phyloP scores from a whole-genome alignment of 2,888 invertebrate species.

The Tupiocoris notatus region DNA sequence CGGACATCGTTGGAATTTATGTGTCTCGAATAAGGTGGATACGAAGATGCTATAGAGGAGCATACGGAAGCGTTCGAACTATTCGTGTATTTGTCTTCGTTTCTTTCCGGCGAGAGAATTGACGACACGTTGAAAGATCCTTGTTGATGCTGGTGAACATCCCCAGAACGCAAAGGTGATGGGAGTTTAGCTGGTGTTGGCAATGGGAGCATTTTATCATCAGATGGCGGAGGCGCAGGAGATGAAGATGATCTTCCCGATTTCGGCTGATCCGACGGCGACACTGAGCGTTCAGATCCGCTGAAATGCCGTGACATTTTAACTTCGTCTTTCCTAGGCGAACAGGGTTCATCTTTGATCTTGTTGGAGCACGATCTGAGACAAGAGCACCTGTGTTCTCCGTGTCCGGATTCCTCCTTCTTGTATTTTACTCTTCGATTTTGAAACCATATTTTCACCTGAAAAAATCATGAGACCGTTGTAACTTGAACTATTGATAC shows the following conservation, averaged over 20 bases:
- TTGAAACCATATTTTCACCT: conserved; percentile 91
- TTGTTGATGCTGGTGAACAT: not conserved
- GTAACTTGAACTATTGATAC: too few relatives aligned
- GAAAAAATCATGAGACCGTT: not conserved
- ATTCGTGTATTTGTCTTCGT: too few relatives aligned
- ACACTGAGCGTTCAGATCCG: not conserved
- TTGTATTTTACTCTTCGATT: conserved; percentile 91
- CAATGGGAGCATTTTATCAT: not conserved
- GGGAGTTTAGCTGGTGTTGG: not conserved
- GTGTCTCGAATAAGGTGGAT: too few relatives aligned
- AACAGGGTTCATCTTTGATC: conserved; percentile 31
- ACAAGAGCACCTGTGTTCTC: conserved; percentile 40
- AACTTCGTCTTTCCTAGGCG: conserved; percentile 17
- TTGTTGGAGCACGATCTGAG: conserved; percentile 41
- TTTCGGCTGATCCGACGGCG: not conserved
- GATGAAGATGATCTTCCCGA: not conserved
- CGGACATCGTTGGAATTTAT: too few relatives aligned
- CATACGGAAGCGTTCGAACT: too few relatives aligned
- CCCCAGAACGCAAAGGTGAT: not conserved
- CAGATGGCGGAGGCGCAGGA: not conserved
- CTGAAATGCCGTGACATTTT: not conserved
- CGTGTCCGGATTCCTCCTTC: conserved; percentile 67
- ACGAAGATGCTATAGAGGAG: too few relatives aligned
- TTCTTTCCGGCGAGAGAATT: not conserved
- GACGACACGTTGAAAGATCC: not conserved